Base-by-base conservation (phyloP, 2,113 vertebrate species). In the Carassius auratus region DNA sequence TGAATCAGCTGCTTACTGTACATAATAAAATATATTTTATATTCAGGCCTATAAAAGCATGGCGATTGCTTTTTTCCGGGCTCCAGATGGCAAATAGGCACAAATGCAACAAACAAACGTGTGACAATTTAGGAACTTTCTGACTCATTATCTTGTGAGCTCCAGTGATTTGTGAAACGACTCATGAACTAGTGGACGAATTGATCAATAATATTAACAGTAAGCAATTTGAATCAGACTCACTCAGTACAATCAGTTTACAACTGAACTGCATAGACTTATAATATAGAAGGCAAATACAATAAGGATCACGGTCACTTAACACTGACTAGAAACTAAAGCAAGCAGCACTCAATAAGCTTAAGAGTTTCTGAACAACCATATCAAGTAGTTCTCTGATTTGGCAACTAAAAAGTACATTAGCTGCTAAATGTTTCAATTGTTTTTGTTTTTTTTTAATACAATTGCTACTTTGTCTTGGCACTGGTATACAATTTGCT, bases 21-120 rank as follows among this genome's bases (percentile, higher is more conserved):
- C n/a, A 76, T 55, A 76, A 52, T 52, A 55, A 55, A 55, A 76
- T 33, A 10, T 30, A 52, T 23, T 76, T 76, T 55, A 71, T 71
- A 38, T 10, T 10, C 4, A 52, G 23, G 48, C 8, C 23, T 10
- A 76, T 52, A 76, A 52, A 76, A 55, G 33, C 36, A 71, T 0
- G 0, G 8, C 55, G 75, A 19, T 17, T 55, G 48, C 14, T 30
- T 55, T 26, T 75, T 5, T 75, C 42, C 26, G 73, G 21, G n/a
- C 10, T 23, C 42, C 68, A 71, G 33, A 71, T 17, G 26, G 66
- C 26, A 69, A 69, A 68, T 23, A 23, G 45, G 17, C 23, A 69
- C 14, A 74, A 74, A 73, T 45, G 69, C 69, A 42, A 73, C 19
- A 19, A 69, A 73, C 1, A 48, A 74, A 23, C 21, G 13, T 38